Percentiles rank a stretch among this genome's conserved stretches.
Conservation (phyloP, 1,140 invertebrate species). For the Cotesia typhae region DNA sequence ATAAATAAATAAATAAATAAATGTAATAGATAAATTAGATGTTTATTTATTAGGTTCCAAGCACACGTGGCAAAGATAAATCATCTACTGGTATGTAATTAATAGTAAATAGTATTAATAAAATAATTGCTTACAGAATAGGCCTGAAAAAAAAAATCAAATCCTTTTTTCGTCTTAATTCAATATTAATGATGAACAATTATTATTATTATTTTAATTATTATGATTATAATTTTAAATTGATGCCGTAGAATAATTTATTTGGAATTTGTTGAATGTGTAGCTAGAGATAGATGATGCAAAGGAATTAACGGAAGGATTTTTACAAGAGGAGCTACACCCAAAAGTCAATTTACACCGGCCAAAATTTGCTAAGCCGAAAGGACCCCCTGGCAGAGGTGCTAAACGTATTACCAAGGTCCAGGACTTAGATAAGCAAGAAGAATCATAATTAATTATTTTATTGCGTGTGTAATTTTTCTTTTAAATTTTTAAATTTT, state of each 20-base stretch:
- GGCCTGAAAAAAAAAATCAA: slow-evolving; percentile 44
- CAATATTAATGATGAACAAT: background rate
- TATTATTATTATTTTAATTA: slow-evolving; percentile 12
- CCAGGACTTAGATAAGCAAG: slow-evolving; percentile 59
- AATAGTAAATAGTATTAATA: slow-evolving; percentile 38
- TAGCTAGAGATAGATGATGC: slow-evolving; percentile 93
- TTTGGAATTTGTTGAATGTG: slow-evolving; percentile 53
- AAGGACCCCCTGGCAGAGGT: slow-evolving; percentile 90
- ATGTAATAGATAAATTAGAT: background rate
- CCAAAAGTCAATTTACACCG: slow-evolving; percentile 90
- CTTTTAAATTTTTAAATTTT: slow-evolving; percentile 6
- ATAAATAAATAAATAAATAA: background rate
- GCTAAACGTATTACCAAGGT: slow-evolving; percentile 88
- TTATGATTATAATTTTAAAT: slow-evolving; percentile 9
- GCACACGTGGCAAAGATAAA: slow-evolving; percentile 30
- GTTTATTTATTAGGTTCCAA: background rate
- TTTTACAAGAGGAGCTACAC: slow-evolving; percentile 91
- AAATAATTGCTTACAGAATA: slow-evolving; percentile 57
- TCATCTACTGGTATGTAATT: slow-evolving; percentile 52
- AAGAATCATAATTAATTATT: slow-evolving; percentile 43
- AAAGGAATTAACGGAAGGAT: slow-evolving; percentile 88
- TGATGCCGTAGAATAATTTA: slow-evolving; percentile 38
- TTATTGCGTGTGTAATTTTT: slow-evolving; percentile 23
- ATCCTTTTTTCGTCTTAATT: no score
- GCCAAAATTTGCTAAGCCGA: slow-evolving; percentile 94